A percentile compares a stretch with the other conserved stretches of the same genome.
Conservation (phyloP, 2,888 invertebrate genomes). For the Liopterus haemorrhoidalis region DNA sequence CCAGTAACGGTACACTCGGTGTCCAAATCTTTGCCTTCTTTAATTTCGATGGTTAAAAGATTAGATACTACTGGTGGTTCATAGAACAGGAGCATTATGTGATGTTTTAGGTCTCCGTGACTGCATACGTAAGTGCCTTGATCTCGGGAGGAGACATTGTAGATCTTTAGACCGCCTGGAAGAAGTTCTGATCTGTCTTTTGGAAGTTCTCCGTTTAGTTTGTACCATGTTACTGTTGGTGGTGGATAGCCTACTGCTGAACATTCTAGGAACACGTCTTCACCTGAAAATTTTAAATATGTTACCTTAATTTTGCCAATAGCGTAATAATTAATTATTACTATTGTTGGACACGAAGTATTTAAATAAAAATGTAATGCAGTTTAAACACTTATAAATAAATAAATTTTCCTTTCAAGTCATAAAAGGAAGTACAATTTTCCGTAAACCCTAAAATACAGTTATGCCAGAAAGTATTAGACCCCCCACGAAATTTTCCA, state of each 20-base stretch:
- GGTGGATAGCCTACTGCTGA: conserved; percentile 63
- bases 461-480: too few species aligned
- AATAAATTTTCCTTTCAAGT: too few species aligned
- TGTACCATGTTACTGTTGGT: conserved; percentile 61
- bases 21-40: conserved; percentile 50
- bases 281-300: conserved; percentile 44
- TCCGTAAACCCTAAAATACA: too few species aligned
- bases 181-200: conserved; percentile 48
- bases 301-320: too few species aligned
- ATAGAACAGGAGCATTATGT: conserved; percentile 49
- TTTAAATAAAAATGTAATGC: too few species aligned
- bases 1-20: conserved; percentile 60
- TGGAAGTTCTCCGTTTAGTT: conserved; percentile 53
- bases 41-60: conserved; percentile 43
- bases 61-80: conserved; percentile 49
- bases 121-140: conserved; percentile 75
- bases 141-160: conserved; percentile 55
- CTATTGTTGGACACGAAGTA: too few species aligned
- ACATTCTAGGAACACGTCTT: conserved; percentile 65
- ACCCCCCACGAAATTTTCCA: too few species aligned
- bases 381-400: too few species aligned
- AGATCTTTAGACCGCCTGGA: conserved; percentile 55
- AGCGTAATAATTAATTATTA: too few species aligned
- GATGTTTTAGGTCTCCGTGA: conserved; percentile 46
- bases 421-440: too few species aligned